These are phyloP conservation scores for Silurus lanzhouensis DNA, from an alignment of 2,797 vertebrate species.

Conservation along the genomic window DNA sequence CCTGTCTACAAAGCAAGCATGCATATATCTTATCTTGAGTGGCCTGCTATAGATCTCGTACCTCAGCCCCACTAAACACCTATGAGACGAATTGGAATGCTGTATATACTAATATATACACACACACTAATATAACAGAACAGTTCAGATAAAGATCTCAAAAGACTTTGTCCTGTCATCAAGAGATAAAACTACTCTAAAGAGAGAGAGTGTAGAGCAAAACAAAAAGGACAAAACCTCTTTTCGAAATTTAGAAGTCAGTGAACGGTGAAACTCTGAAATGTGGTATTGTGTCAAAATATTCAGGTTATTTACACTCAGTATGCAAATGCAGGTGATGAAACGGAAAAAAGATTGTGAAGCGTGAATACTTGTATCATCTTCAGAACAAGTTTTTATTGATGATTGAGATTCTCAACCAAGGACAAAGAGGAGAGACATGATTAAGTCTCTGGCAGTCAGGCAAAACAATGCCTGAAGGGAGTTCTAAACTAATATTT, in stretches of 20 bases:
- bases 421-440: neutral
- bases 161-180: neutral
- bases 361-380: neutral
- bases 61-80: too few species aligned
- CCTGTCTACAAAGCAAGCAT: too few species aligned
- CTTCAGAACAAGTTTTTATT: neutral
- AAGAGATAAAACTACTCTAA: neutral
- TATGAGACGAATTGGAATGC: too few species aligned
- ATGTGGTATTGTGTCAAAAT: neutral
- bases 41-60: too few species aligned
- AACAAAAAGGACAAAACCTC: neutral
- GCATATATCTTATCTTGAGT: too few species aligned
- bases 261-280: neutral
- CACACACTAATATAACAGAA: neutral
- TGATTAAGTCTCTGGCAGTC: neutral
- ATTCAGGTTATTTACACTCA: neutral
- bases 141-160: neutral
- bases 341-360: neutral
- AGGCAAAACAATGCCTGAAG: neutral
- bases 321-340: neutral
- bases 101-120: too few species aligned
- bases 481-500: constrained; percentile 1
- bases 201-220: neutral
- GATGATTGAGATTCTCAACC: neutral
- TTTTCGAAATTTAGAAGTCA: neutral